Conservation (phyloP, 2,888 invertebrate species). For the Eupsilia transversa region DNA sequence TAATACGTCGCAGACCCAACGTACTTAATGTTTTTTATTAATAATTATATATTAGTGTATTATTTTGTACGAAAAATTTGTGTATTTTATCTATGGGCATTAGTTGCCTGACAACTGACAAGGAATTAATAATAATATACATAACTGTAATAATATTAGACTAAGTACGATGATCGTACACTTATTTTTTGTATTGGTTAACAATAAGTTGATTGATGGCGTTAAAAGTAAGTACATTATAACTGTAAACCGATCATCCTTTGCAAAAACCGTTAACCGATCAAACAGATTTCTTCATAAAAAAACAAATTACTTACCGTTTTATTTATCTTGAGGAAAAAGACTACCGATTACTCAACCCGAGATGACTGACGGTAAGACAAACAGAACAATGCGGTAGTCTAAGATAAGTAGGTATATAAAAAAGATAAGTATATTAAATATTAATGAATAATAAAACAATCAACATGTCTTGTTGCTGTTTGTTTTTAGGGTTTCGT, state of each 20-base stretch:
- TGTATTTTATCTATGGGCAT: no score
- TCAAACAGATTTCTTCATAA: conserved; percentile 12
- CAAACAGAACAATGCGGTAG: conserved; percentile 28
- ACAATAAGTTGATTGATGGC: conserved; percentile 17
- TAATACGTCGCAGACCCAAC: no score
- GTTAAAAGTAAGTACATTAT: conserved; percentile 44
- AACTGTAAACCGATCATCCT: conserved; percentile 35
- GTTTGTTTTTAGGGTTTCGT: no score
- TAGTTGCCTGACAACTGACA: no score
- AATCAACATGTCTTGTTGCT: conserved; percentile 4
- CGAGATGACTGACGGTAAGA: background rate
- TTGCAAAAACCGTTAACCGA: conserved; percentile 9
- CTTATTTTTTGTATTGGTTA: conserved; percentile 11
- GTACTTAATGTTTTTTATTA: no score
- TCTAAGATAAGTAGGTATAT: conserved; percentile 10
- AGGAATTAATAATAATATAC: no score
- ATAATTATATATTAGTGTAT: no score
- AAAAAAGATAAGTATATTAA: no score
- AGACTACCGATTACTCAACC: conserved; percentile 1
- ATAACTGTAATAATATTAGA: no score
- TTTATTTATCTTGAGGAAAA: conserved; percentile 23
- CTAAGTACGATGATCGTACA: background rate
- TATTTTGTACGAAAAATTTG: no score
- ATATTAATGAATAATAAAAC: conserved; percentile 20
- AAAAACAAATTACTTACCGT: conserved; percentile 30